Evolutionary conservation across 1,140 invertebrate species (phyloP).

Genomic region (Monochamus saltuarius): DNA sequence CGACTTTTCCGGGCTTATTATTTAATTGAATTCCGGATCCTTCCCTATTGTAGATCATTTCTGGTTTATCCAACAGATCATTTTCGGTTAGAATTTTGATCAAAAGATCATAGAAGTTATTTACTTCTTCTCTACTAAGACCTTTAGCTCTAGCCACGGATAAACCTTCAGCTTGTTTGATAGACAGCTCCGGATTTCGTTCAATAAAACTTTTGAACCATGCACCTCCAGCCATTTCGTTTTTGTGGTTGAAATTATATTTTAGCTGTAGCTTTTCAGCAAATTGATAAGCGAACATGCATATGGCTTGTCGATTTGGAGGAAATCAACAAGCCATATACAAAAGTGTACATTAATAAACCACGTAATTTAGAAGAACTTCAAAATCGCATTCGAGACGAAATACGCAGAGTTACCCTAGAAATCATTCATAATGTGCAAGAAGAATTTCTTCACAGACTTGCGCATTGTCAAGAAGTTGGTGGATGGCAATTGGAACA

Average conservation of each 20-base stretch:
- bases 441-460: too few relatives aligned
- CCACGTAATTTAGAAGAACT: too few relatives aligned
- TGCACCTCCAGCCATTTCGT: conserved; percentile 30
- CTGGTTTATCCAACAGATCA: conserved; percentile 39
- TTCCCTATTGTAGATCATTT: conserved; percentile 51
- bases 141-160: conserved; percentile 33
- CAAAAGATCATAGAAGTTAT: conserved; percentile 39
- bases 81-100: conserved; percentile 26
- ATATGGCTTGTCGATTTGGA: conserved; percentile 30
- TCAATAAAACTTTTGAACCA: conserved; percentile 38
- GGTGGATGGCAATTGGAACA: too few relatives aligned
- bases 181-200: conserved; percentile 36
- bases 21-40: conserved; percentile 52
- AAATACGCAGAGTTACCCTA: too few relatives aligned
- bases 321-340: too few relatives aligned
- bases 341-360: too few relatives aligned
- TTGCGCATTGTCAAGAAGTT: too few relatives aligned
- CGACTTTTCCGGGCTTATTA: conserved; percentile 42
- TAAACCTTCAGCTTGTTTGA: conserved; percentile 39
- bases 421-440: too few relatives aligned
- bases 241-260: conserved; percentile 37
- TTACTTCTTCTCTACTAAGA: conserved; percentile 34
- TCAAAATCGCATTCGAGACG: too few relatives aligned
- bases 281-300: conserved; percentile 40
- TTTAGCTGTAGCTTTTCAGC: conserved; percentile 37